Evolutionary conservation across 2,888 invertebrate genomes (phyloP).

Genomic region (Strigamia crassipes): DNA sequence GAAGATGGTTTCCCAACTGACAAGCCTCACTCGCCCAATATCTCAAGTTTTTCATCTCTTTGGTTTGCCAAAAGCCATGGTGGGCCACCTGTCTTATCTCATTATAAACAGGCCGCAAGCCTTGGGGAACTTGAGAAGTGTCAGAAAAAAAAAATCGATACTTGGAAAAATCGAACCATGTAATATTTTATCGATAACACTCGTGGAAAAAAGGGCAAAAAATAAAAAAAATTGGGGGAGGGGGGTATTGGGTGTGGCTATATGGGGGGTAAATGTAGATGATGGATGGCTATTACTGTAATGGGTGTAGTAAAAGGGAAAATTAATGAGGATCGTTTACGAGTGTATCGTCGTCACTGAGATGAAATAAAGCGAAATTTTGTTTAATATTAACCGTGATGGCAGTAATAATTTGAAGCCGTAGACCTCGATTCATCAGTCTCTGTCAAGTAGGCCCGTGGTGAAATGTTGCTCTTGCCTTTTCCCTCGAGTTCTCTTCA

Average conservation of each 20-base stretch:
- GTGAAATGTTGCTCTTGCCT: conserved; percentile 1
- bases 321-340: conserved; percentile 17
- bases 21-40: not conserved
- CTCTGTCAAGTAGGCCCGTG: conserved; percentile 6
- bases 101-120: not conserved
- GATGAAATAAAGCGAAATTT: not conserved
- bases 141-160: not conserved
- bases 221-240: not conserved
- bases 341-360: not conserved
- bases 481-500: conserved; percentile 37
- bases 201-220: too few relatives aligned
- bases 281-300: not conserved
- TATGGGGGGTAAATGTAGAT: not conserved
- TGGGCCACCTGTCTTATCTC: conserved; percentile 10
- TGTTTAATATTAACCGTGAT: conserved; percentile 24
- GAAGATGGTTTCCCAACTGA: not conserved
- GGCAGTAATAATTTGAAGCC: conserved; percentile 6
- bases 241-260: not conserved
- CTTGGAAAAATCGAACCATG: not conserved
- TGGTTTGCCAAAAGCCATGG: not conserved
- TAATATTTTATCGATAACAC: not conserved
- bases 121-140: not conserved
- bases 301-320: not conserved
- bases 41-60: not conserved
- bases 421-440: conserved; percentile 4